Evolutionary conservation across 2,888 invertebrate species (phyloP).

Genomic region (Epinotia brunnichana): DNA sequence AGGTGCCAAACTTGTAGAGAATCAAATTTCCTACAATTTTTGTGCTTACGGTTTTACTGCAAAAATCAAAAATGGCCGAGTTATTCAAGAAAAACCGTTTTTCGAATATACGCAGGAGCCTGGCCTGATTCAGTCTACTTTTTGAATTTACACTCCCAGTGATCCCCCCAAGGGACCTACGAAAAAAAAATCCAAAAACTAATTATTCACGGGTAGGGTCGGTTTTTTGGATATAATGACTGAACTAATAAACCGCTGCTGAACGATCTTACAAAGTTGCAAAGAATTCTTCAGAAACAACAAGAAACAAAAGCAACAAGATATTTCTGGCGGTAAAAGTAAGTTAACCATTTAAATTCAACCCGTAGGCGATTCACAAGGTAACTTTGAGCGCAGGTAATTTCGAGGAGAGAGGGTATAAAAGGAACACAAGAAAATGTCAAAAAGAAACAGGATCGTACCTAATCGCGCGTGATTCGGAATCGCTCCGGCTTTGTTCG

Average conservation of each 20-base stretch:
- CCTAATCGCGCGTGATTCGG: slow-evolving; percentile 54
- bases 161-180: no score
- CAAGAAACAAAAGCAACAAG: background rate
- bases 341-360: slow-evolving; percentile 21
- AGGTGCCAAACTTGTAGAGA: no score
- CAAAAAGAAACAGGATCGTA: slow-evolving; percentile 46
- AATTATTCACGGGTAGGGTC: no score
- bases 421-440: slow-evolving; percentile 45
- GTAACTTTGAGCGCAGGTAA: slow-evolving; percentile 35
- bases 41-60: no score
- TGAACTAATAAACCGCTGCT: background rate
- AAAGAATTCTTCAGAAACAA: background rate
- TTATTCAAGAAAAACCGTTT: no score
- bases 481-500: slow-evolving; percentile 53
- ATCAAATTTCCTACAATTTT: no score
- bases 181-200: no score
- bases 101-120: no score
- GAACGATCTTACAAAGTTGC: slow-evolving; percentile 4
- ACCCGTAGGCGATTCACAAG: slow-evolving; percentile 21
- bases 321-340: slow-evolving; percentile 22
- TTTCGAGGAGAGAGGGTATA: slow-evolving; percentile 23
- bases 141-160: no score
- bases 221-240: no score
- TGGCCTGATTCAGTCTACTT: no score
- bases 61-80: no score